Base-by-base conservation (phyloP, 2,797 vertebrate genomes). In the Pagetopsis macropterus region DNA sequence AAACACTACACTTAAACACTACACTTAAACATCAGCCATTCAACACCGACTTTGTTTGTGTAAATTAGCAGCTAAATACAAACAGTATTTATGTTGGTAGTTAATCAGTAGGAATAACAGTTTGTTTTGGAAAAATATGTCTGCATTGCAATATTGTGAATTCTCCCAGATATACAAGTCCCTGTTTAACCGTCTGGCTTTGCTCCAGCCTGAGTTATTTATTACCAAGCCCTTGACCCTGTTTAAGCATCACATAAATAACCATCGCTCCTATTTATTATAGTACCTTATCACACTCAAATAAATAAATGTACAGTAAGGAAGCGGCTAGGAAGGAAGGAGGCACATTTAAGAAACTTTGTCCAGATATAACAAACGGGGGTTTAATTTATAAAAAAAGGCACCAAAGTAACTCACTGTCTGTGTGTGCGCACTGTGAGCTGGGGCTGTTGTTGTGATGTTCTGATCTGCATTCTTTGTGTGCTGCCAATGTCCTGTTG, bases 171-270 rank as follows among this genome's bases (percentile, higher is more conserved):
- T 27, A 27, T 27, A 27, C 27, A 27, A 4, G 27, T 37, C 33
- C 8, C 67, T 56, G 33, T n/a, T 76, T 70, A 67, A 57, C 21
- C 66, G 55, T 67, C 64, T 75, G 43, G 64, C 63, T 65, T 13
- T 51, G 54, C 45, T 74, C 63, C 66, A 69, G 57, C 58, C 17
- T 0, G 44, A 48, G 69, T 52, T 45, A 80, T 66, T 72, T 16
- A 85, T 74, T 44, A 48, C 16, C 4, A 21, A 65, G n/a, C 67
- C 45, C n/a, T 65, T 27, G 27, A 27, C 4, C 27, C 27, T 27
- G 27, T 4, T 27, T 27, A 27, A 27, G 27, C 4, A 27, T 70
- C 27, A 27, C 51, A 69, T 37, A 37, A 75, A 67, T 50, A 37
- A 9, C 2, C 3, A 44, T 59, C 62, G 13, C 59, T 40, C 11